Evolutionary conservation across 2,888 invertebrate genomes (phyloP), one percentile per base, ranked within the genome.

Genomic region (Parnassius glacialis): DNA sequence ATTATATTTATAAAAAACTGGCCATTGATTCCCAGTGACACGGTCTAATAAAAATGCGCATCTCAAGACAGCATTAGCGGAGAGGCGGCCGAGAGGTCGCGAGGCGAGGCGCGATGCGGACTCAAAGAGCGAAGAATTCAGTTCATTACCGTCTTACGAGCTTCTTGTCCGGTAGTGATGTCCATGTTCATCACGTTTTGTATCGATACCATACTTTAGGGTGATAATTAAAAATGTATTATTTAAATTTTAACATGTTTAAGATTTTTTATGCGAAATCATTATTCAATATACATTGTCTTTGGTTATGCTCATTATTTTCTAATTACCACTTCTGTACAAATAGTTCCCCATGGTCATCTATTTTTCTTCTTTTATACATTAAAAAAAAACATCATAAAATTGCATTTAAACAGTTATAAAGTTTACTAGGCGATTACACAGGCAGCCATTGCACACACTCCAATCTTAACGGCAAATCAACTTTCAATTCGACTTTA

Each of bases 121-220:
- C 73, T 86, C 83, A 84, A 85, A 87, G 83, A 80, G 79, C 72
- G 74, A 64, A 74, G 74, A 78, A 81, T 83, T 77, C 82, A 85
- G 83, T 85, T 89, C 88, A 89, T 90, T 89, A 90, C 81, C 81
- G 88, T 85, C 87, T 86, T 87, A 81, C 83, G 71, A 77, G 72
- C 74, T 79, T 62, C 69, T 72, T 70, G 58, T 57, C 62, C 12
- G 55, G 55, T 71, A 74, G 74, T 67, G 74, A 67, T 65, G 73
- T 66, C 25, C 41, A 45, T 42, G 20, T 13, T n/a, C 2, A 48
- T 56, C 53, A 41, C 56, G 55, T 52, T n/a, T 41, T 13, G 41
- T 61, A 61, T 66, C 66, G 61, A 67, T 56, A 34, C 7, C 7
- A 34, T 34, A 34, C 34, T 34, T 34, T 34, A 34, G 1, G 34